Evolutionary conservation across 2,888 invertebrate species (phyloP).

Genomic region (Andrena bucephala): DNA sequence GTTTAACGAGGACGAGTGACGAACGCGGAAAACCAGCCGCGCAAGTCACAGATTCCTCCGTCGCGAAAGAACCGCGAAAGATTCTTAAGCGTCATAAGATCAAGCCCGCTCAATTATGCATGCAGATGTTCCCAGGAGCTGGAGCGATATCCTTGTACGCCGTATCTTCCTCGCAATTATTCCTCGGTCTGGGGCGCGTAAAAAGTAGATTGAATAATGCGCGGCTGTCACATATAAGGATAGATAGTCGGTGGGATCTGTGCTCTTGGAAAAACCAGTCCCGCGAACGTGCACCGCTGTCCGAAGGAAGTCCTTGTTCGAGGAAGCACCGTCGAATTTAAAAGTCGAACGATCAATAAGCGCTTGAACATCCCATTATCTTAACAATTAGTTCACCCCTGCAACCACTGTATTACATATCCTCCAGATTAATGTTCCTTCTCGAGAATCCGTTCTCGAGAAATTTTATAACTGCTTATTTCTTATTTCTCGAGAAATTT

Average conservation of each 20-base stretch:
- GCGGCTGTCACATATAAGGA: constrained; percentile 30
- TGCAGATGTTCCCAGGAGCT: constrained; percentile 30
- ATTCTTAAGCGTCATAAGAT: constrained; percentile 13
- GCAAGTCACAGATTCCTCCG: not conserved
- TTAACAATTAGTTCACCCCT: no score
- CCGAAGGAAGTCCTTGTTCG: not conserved
- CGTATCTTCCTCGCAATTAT: constrained; percentile 41
- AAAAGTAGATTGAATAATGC: constrained; percentile 43
- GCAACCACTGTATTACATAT: no score
- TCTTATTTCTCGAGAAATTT: no score
- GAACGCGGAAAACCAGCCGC: constrained; percentile 32
- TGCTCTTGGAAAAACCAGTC: constrained; percentile 23
- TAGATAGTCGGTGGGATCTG: constrained; percentile 8
- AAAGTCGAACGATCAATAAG: not conserved
- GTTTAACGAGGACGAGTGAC: constrained; percentile 21
- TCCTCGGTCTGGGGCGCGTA: not conserved
- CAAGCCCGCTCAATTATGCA: constrained; percentile 10
- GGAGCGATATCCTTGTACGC: constrained; percentile 38
- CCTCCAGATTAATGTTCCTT: no score
- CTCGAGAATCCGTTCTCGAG: no score
- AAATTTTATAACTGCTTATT: no score
- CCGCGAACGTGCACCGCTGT: not conserved
- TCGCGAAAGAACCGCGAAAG: not conserved
- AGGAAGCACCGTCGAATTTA: not conserved
- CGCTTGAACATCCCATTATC: no score